Base-by-base conservation (phyloP, 2,113 vertebrate species). In the Seriola quinqueradiata region DNA sequence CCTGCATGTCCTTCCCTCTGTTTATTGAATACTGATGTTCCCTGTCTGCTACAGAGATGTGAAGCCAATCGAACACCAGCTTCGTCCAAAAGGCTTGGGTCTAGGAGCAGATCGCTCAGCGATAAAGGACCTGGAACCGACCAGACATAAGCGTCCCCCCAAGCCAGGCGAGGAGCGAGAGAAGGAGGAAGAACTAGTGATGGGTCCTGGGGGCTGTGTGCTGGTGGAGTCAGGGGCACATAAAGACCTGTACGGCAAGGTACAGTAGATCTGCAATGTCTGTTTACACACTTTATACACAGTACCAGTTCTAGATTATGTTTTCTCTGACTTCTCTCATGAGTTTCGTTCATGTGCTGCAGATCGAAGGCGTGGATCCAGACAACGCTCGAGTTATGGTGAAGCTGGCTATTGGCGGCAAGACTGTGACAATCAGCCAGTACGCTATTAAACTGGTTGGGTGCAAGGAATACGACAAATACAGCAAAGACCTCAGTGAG, bases 281-380 rank as follows among this genome's bases (percentile, higher is more conserved):
- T 59, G 48, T 58, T 54, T 23, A 23, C 36, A 34, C n/a, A 5
- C 34, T 50, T 21, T n/a, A 28, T 17, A 23, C 52, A 48, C 3
- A 10, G 8, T 19, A 17, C 70, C 9, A 21, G 65, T 70, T 28
- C 1, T 28, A 0, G 8, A 4, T 2, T 1, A 17, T 42, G 0
- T 40, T 71, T 58, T 13, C 25, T 69, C 38, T 77, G 8, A 64
- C 57, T 28, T 28, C 36, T 28, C 36, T 28, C 52, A 4, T 46
- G 38, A 69, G 25, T 60, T 61, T 63, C 0, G 12, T 59, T 87
- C 5, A 25, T 38, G 16, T 68, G 52, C 63, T 46, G 8, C 87
- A 98, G 97, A 95, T 98, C 3, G 97, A 98, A 86, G 96, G 96
- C 1, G 66, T 98, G 0, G 97, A 98, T 86, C 89, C 97, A 65